These are phyloP conservation scores for Portunus trituberculatus DNA, from an alignment of 1,140 invertebrate genomes.

Conservation along the genomic window DNA sequence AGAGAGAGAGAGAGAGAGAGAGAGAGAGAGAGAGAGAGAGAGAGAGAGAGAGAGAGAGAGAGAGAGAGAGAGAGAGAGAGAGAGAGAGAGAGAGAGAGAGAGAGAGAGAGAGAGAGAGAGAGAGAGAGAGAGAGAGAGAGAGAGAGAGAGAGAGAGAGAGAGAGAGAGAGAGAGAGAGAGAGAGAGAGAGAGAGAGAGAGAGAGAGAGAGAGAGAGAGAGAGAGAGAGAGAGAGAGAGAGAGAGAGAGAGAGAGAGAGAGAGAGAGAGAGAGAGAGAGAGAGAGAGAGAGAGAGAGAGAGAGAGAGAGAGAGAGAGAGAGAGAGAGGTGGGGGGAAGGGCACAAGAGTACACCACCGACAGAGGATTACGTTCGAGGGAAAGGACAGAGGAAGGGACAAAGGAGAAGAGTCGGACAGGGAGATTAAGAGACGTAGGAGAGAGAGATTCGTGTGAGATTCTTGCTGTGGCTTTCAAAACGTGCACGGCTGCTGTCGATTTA, in stretches of 20 bases:
- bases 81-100: background rate
- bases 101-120: background rate
- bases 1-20: background rate
- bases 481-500: background rate
- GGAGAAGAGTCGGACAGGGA: background rate
- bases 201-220: background rate
- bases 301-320: background rate
- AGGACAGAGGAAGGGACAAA: background rate
- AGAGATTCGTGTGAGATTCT: background rate
- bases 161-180: background rate
- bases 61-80: background rate
- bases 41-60: background rate
- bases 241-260: too few relatives aligned
- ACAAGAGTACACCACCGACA: background rate
- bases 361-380: background rate
- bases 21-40: background rate
- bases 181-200: background rate
- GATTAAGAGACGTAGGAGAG: background rate
- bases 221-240: background rate
- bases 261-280: too few relatives aligned
- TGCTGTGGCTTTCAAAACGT: background rate
- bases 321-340: constrained; percentile 2
- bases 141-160: background rate
- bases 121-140: background rate
- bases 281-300: background rate